Evolutionary conservation across 2,797 vertebrate genomes (phyloP), one percentile per base, ranked within the genome.

Genomic region (Acanthornis magna): DNA sequence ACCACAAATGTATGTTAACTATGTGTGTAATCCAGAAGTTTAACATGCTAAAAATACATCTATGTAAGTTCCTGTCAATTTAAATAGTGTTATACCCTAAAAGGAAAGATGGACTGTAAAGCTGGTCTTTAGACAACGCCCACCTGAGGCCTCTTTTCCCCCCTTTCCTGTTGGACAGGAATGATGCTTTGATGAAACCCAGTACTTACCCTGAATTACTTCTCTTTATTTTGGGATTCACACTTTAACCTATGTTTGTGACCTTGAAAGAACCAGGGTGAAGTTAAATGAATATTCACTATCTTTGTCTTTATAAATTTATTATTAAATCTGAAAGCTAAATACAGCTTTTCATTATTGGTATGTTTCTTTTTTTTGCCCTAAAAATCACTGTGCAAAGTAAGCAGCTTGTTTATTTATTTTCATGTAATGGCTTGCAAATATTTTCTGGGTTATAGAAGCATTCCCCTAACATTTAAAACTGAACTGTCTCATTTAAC

Each of bases 11-110:
- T 96, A 91, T 94, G 82, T 91, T 94, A 95, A 80, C 68, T 89
- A 94, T 95, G 89, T 40, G 12, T 94, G 79, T 76, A 87, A 93
- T 94, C 74, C 62, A 86, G 80, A 95, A 88, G 66, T 92, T 91
- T 90, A 66, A 79, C 38, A 13, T 92, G 93, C 96, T 96, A 96
- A 96, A 96, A 96, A 97, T 96, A 95, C 14, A 60, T 94, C 81
- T 70, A 5, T 88, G 26, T 83, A 90, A 67, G 78, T 91, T 95
- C 75, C 53, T 94, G 85, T 93, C 83, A 85, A 80, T 91, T 93
- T 88, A 86, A 91, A 94, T 84, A 78, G 40, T 78, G 60, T 92
- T 90, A 92, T 96, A 96, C 95, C 95, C 65, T 96, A 96, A 96
- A 97, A 96, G 96, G 97, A 94, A 91, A 93, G 90, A 93, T 77